Percentiles rank a stretch among this genome's conserved stretches.
Conservation (phyloP, 35 echinoderm and acorn worm species). For the Stichopus chloronotus region DNA sequence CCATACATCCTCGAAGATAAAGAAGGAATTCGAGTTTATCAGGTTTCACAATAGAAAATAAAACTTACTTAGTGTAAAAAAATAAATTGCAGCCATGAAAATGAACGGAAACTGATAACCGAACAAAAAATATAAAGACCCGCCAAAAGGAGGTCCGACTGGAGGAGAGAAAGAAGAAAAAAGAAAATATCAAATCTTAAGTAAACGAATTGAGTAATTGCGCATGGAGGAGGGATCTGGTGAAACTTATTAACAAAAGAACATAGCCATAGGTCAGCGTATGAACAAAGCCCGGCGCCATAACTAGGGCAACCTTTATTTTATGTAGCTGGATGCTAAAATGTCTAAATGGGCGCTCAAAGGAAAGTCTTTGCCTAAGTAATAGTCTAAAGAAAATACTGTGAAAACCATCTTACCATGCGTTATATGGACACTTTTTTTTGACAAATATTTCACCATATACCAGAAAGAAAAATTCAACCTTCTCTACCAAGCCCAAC, state of each 20-base stretch:
- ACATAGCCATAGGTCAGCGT: neutral
- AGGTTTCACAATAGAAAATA: neutral
- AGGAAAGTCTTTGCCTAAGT: too few relatives aligned
- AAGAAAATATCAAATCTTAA: neutral
- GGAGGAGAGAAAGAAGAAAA: neutral
- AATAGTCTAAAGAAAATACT: too few relatives aligned
- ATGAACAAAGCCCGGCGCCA: neutral
- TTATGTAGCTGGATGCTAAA: too few relatives aligned
- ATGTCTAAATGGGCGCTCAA: too few relatives aligned
- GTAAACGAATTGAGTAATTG: neutral
- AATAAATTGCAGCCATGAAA: neutral
- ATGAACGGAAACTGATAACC: neutral
- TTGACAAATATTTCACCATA: too few relatives aligned
- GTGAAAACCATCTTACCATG: too few relatives aligned
- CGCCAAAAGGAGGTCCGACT: conserved; percentile 28
- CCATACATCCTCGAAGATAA: too few relatives aligned
- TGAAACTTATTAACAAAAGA: neutral
- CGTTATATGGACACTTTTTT: too few relatives aligned
- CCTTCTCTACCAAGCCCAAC: too few relatives aligned
- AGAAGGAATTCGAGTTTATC: too few relatives aligned
- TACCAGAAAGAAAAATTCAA: too few relatives aligned
- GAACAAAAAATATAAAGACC: neutral
- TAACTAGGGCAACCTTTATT: neutral
- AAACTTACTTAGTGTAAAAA: neutral
- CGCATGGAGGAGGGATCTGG: neutral